These are phyloP conservation scores for Corynorhinus townsendii DNA, from an alignment of 2,113 vertebrate genomes.

Conservation along the genomic window DNA sequence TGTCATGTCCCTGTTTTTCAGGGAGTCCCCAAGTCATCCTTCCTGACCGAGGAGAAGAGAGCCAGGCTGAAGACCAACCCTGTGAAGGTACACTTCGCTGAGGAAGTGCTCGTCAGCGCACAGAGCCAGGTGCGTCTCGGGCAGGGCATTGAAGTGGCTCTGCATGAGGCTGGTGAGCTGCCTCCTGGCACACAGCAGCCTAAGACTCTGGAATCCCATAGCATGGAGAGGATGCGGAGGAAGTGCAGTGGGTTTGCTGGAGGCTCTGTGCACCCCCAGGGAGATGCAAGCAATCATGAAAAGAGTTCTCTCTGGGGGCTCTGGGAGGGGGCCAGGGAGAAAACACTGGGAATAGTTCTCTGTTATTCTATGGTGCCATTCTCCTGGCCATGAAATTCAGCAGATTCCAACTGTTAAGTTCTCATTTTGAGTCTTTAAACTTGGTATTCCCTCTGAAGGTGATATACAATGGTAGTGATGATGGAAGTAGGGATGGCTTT, in stretches of 20 bases:
- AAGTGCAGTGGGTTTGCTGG: background rate
- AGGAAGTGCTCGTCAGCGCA: slow-evolving; percentile 95
- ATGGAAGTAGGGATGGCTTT: background rate
- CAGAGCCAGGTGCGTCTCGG: slow-evolving; percentile 89
- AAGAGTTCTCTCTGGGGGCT: background rate
- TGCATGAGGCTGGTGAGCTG: background rate
- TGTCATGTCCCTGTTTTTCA: slow-evolving; percentile 71
- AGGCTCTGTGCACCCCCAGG: background rate
- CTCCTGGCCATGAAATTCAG: background rate
- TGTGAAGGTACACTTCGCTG: slow-evolving; percentile 96
- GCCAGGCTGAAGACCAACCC: slow-evolving; percentile 95
- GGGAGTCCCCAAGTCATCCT: slow-evolving; percentile 94
- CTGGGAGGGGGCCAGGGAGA: background rate
- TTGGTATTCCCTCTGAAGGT: background rate
- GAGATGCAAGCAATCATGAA: background rate
- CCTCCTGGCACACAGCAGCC: background rate
- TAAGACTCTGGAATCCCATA: background rate
- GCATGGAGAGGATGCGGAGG: background rate
- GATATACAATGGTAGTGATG: background rate
- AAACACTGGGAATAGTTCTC: background rate
- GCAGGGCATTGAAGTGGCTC: background rate
- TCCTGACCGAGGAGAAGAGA: slow-evolving; percentile 96
- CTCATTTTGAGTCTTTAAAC: background rate
- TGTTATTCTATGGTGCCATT: background rate
- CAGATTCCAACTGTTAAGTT: background rate